Evolutionary conservation across 2,888 invertebrate species (phyloP), one percentile per base, ranked within the genome.

Genomic region (Bedellia somnulentella): DNA sequence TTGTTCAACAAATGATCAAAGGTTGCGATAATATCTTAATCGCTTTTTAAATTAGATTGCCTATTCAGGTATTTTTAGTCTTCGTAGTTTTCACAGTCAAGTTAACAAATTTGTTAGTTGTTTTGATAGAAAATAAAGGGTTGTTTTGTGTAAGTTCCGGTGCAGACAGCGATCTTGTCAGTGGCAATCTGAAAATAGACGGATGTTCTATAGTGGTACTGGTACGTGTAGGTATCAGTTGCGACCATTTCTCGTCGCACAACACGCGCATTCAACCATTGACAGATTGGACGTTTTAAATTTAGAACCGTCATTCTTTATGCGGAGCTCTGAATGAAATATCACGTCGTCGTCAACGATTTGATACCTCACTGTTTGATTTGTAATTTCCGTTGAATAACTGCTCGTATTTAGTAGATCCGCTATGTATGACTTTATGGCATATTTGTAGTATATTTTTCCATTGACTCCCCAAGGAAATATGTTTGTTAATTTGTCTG

Each of bases 211-310:
- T 63, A 12, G n/a, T 5, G 13, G 25, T 17, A n/a, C 10, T 10
- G 11, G 8, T 10, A 27, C 14, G 27, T 28, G 23, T 13, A 27
- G 8, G 59, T 59, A 61, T 61, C 70, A 64, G 63, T 68, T 58
- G 71, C 68, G 57, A 61, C 60, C 61, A 59, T 67, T 60, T 59
- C 61, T 64, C 64, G 11, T 27, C 18, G 17, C 29, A 23, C 29
- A 67, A 68, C 68, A 58, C 63, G 48, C 66, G 64, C 67, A 60
- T 58, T 60, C 63, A 49, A 52, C 68, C 66, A 73, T 71, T 71
- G 73, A 73, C 71, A 70, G 70, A 73, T 73, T 68, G 64, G 67
- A 58, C 53, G 52, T 51, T 61, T 64, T 67, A 70, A 59, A 66
- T 64, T 59, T 71, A 70, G 73, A 68, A 57, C 46, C 42, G 41